Conservation (phyloP, 2,113 vertebrate species). For the Manacus vitellinus region DNA sequence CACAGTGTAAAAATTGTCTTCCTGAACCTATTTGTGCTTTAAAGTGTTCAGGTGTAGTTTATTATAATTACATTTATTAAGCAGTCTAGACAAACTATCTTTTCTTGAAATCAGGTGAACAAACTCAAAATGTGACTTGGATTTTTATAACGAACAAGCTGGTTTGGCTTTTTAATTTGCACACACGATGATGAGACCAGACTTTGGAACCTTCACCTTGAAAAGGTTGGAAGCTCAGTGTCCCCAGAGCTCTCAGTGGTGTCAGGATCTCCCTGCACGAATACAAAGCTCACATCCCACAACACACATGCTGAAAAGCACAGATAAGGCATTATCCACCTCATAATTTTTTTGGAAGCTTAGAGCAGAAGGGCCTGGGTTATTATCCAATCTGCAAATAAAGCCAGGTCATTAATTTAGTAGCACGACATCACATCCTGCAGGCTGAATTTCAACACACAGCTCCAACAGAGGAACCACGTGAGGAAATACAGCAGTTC, state of each 20-base stretch:
- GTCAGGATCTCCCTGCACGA: accelerated
- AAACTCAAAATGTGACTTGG: not conserved
- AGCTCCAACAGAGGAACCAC: not conserved
- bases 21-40: not conserved
- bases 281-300: accelerated
- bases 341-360: not conserved
- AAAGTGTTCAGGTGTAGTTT: not conserved
- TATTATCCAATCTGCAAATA: not conserved
- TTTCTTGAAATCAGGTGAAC: not conserved
- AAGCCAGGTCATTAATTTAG: not conserved
- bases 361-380: not conserved
- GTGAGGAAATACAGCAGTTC: not conserved
- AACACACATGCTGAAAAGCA: accelerated
- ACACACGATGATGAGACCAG: accelerated
- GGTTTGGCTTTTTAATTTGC: not conserved
- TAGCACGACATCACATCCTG: not conserved
- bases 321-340: not conserved
- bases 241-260: not conserved
- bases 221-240: accelerated
- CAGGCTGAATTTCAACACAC: not conserved
- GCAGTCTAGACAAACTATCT: not conserved
- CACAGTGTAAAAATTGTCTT: not conserved
- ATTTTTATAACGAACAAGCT: not conserved
- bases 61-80: not conserved
- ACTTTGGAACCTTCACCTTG: not conserved